phyloP scores from a whole-genome alignment of 2,113 vertebrate species.

The Protobothrops flavoviridis region DNA sequence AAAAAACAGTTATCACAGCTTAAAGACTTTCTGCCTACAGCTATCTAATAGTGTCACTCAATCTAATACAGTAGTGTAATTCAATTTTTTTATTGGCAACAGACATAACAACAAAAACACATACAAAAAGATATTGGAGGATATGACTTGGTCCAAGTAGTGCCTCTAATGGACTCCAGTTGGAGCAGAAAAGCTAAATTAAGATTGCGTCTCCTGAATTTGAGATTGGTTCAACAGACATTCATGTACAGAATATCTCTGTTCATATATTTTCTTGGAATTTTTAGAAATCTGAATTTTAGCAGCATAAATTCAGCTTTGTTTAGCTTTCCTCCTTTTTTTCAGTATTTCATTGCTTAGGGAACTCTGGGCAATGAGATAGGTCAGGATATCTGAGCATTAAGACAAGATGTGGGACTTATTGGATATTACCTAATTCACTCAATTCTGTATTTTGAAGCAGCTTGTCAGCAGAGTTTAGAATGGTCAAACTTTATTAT shows the following conservation, averaged over 20 bases:
- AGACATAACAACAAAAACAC: background rate
- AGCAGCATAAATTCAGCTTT: background rate
- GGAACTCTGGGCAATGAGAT: background rate
- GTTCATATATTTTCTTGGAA: background rate
- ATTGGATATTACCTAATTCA: background rate
- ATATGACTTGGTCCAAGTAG: background rate
- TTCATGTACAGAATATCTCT: background rate
- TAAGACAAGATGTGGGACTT: background rate
- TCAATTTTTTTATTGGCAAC: background rate
- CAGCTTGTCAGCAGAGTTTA: background rate
- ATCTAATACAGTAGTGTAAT: background rate
- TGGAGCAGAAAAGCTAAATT: background rate
- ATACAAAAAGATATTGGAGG: background rate
- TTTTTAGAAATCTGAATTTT: background rate
- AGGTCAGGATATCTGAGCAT: background rate
- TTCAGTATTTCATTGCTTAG: background rate
- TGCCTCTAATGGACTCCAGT: background rate
- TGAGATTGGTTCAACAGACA: background rate
- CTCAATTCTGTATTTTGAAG: background rate
- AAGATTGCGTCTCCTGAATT: background rate
- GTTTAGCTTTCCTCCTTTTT: background rate
- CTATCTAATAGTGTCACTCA: background rate
- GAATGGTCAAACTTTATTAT: background rate
- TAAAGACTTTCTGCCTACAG: background rate
- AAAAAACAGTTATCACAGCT: background rate